Conservation (phyloP, 2,888 invertebrate species). For the Apotomis betuletana region DNA sequence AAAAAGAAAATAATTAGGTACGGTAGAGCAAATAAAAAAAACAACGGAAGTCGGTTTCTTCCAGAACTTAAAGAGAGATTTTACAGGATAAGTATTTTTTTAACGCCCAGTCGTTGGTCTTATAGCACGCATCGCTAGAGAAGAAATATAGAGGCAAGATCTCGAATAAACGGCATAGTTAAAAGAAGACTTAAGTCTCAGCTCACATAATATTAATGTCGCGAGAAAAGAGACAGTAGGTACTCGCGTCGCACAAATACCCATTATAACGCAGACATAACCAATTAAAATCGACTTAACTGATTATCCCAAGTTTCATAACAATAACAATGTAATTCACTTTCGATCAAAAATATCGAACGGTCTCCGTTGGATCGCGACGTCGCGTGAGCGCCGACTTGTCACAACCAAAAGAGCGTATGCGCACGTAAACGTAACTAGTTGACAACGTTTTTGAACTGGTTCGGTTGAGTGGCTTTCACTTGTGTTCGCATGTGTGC, state of each 20-base stretch:
- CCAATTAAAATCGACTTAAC: not conserved
- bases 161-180: too few species aligned
- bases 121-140: too few species aligned
- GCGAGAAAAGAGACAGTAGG: not conserved
- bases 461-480: constrained; percentile 11
- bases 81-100: too few species aligned
- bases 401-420: not conserved
- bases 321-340: constrained; percentile 25
- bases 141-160: too few species aligned
- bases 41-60: too few species aligned
- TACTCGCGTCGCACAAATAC: not conserved
- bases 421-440: not conserved
- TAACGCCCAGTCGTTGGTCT: too few species aligned
- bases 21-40: too few species aligned
- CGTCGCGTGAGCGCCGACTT: constrained; percentile 1
- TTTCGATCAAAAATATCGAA: constrained; percentile 28
- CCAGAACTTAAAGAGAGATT: too few species aligned
- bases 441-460: not conserved
- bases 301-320: constrained; percentile 23
- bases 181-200: too few species aligned
- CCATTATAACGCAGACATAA: not conserved
- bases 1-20: too few species aligned
- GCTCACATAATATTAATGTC: too few species aligned
- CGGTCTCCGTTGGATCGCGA: constrained; percentile 15
- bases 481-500: constrained; percentile 16